Conservation (phyloP, 1,140 invertebrate genomes). For the Papilio glaucus region DNA sequence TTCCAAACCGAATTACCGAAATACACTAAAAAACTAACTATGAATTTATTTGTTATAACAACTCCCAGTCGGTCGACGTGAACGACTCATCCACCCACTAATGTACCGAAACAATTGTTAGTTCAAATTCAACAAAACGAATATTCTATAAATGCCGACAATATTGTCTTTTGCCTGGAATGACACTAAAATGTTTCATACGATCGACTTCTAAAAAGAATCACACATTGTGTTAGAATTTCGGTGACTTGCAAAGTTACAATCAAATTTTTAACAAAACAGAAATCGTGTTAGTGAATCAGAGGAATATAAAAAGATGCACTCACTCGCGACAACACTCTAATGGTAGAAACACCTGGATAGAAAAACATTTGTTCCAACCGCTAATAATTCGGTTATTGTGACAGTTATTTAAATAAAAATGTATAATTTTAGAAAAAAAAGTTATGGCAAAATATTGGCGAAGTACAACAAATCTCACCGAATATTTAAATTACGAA, state of each 20-base stretch:
- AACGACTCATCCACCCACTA: constrained; percentile 47
- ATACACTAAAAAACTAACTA: constrained; percentile 58
- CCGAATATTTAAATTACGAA: constrained; percentile 65
- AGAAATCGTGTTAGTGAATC: constrained; percentile 56
- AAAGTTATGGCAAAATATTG: constrained; percentile 80
- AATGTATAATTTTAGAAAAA: constrained; percentile 63
- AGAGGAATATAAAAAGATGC: not conserved
- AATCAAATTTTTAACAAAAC: constrained; percentile 53
- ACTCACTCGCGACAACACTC: not conserved
- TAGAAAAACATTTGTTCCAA: not conserved
- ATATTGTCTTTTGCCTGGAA: constrained; percentile 82
- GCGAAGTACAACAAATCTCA: constrained; percentile 69
- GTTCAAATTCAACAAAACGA: constrained; percentile 61
- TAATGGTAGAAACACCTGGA: not conserved
- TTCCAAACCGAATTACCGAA: constrained; percentile 58
- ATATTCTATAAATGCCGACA: constrained; percentile 83
- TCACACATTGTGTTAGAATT: constrained; percentile 71
- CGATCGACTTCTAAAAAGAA: constrained; percentile 55
- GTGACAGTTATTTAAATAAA: constrained; percentile 44
- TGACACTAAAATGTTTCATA: constrained; percentile 75
- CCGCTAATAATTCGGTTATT: not conserved
- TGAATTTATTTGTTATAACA: constrained; percentile 61
- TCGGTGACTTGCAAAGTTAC: constrained; percentile 51
- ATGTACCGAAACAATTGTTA: constrained; percentile 46
- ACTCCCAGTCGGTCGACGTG: constrained; percentile 47